A percentile compares a stretch with the other conserved stretches of the same genome.
Conservation (phyloP, 2,888 invertebrate species). For the Danaus chrysippus region DNA sequence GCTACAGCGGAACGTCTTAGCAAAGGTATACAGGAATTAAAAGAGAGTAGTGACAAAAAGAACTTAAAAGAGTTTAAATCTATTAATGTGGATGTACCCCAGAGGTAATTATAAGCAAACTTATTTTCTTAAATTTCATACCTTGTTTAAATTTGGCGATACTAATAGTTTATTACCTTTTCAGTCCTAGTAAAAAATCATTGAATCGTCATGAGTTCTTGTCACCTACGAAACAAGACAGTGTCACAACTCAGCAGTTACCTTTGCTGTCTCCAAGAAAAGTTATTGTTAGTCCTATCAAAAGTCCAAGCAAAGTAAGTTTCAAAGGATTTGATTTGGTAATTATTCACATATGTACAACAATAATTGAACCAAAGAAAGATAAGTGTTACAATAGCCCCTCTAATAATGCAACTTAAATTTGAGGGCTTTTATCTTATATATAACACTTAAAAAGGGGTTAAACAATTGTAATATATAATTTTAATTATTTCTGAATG, state of each 20-base stretch:
- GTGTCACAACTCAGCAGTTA: constrained; percentile 58
- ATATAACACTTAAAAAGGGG: too few species aligned
- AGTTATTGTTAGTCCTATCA: constrained; percentile 80
- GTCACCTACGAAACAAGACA: constrained; percentile 79
- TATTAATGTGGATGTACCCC: constrained; percentile 86
- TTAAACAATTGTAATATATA: too few species aligned
- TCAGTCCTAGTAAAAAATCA: constrained; percentile 81
- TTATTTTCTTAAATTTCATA: too few species aligned
- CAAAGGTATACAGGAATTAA: constrained; percentile 81
- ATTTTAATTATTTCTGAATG: too few species aligned
- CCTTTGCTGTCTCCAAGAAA: constrained; percentile 81
- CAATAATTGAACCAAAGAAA: background rate
- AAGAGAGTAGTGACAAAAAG: constrained; percentile 67
- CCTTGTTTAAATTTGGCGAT: too few species aligned
- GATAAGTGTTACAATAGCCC: too few species aligned
- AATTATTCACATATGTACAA: background rate
- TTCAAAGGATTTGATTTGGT: background rate
- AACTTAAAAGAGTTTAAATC: constrained; percentile 84
- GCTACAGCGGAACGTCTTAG: constrained; percentile 83
- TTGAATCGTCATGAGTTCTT: constrained; percentile 52
- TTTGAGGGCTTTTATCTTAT: too few species aligned
- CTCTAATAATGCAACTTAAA: too few species aligned
- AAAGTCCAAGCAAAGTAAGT: constrained; percentile 80
- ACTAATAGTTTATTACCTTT: constrained; percentile 37
- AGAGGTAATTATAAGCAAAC: constrained; percentile 74